Evolutionary conservation across 2,888 invertebrate genomes (phyloP), one percentile per base, ranked within the genome.

Genomic region (Folsomia candida): DNA sequence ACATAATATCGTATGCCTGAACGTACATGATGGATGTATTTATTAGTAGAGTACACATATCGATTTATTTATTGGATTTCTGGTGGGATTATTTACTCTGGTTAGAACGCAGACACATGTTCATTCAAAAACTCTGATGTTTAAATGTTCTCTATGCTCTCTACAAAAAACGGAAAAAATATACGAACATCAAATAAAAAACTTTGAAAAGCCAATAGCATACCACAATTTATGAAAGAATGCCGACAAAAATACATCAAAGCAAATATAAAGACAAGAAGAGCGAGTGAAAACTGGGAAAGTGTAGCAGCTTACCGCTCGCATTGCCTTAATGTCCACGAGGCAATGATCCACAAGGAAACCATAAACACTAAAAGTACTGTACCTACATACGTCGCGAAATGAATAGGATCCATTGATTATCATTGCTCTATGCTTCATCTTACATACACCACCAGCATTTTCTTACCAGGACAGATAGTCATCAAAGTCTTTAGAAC

Each of bases 401-500:
- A 26, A 27, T 29, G 20, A 6, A 22, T 9, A 47, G 18, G 18
- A 47, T 47, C 47, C 14, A 57, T 57, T 57, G 20, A 57, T 14
- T 18, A 18, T 57, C 6, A 57, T n/a, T n/a, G 20, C 9, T 57
- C 22, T 6, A 57, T 57, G n/a, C n/a, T n/a, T n/a, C n/a, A n/a
- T n/a, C n/a, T n/a, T n/a, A n/a, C n/a, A n/a, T n/a, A n/a, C n/a
- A n/a, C n/a, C n/a, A n/a, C n/a, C n/a, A n/a, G n/a, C n/a, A n/a
- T n/a, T n/a, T n/a, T n/a, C n/a, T 71, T 70, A 47, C 69, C 71
- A 68, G 99, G 99, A 85, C 98, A 99, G 84, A 99, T 97, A 83
- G 99, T 99, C 99, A 99, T 99, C 81, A 99, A 88, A 76, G 99
- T 99, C 87, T 97, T 97, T 83, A 97, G 88, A 82, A 97, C 95